Percentiles rank a stretch among this genome's conserved stretches.
These are phyloP conservation scores for Nineta flava DNA, from an alignment of 2,888 invertebrate species.

Conservation along the genomic window DNA sequence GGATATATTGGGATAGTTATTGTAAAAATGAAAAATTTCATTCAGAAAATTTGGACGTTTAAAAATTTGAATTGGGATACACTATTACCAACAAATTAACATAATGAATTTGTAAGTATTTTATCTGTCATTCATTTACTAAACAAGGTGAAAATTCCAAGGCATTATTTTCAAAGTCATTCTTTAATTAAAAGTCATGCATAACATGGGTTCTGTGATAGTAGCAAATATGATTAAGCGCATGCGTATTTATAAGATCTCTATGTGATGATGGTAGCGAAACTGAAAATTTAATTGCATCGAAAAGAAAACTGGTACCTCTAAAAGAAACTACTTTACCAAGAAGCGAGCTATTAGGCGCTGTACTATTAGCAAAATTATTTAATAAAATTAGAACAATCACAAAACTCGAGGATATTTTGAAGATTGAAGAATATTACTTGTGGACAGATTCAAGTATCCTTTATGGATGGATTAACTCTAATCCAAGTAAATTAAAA, in stretches of 20 bases:
- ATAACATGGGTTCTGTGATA: neutral
- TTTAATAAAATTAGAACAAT: neutral
- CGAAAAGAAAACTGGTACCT: neutral
- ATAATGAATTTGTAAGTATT: neutral
- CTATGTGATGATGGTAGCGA: neutral
- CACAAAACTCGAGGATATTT: neutral
- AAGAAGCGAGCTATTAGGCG: neutral
- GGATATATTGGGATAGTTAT: neutral
- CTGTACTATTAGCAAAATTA: neutral
- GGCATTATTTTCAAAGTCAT: neutral
- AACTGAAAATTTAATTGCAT: neutral
- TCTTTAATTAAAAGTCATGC: neutral
- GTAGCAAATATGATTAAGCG: neutral
- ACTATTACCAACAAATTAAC: neutral
- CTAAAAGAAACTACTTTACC: neutral
- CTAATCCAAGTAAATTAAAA: neutral
- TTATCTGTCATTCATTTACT: neutral
- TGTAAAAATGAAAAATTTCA: neutral
- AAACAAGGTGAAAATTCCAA: neutral
- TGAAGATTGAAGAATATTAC: neutral
- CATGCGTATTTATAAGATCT: neutral
- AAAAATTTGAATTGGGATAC: neutral
- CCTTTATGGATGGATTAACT: neutral
- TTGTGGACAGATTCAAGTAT: neutral
- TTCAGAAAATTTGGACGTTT: neutral